Percentiles rank a stretch among this genome's conserved stretches.
Evolutionary conservation across 2,888 invertebrate genomes (phyloP).

Genomic region (Andricus quercusramuli): DNA sequence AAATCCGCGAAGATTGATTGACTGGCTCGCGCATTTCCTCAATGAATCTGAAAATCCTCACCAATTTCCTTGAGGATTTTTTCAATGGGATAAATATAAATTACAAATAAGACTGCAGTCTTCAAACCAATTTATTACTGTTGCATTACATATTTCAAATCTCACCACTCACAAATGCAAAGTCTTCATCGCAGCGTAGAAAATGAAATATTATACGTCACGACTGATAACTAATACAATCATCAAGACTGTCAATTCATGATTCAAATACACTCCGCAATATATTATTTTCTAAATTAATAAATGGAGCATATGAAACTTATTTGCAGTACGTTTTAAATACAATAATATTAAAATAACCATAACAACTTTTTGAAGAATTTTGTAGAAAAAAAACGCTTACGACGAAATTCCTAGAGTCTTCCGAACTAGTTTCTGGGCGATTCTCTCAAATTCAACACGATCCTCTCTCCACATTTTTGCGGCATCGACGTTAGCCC

Average conservation of each 20-base stretch:
- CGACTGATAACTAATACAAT: too few species aligned
- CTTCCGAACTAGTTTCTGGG: conserved; percentile 93
- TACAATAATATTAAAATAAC: neutral
- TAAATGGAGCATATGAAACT: neutral
- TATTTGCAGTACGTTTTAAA: conserved; percentile 4
- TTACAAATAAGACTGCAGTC: neutral
- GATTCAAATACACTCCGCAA: too few species aligned
- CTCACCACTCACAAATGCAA: neutral
- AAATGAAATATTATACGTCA: neutral
- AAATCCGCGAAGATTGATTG: too few species aligned
- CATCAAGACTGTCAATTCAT: neutral
- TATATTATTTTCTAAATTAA: neutral
- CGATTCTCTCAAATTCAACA: conserved; percentile 94
- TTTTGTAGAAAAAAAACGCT: conserved; percentile 42
- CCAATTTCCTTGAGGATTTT: too few species aligned
- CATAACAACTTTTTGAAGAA: neutral
- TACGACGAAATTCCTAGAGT: conserved; percentile 88
- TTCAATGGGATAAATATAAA: too few species aligned
- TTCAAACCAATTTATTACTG: neutral
- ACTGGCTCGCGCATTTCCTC: too few species aligned
- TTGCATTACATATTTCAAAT: neutral
- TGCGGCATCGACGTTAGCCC: conserved; percentile 99
- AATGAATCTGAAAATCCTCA: too few species aligned
- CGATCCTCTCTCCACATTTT: conserved; percentile 99
- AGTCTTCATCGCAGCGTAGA: neutral